Percentiles rank a stretch among this genome's conserved stretches.
Evolutionary conservation across 2,113 vertebrate genomes (phyloP).

Genomic region (Syngnathus scovelli): DNA sequence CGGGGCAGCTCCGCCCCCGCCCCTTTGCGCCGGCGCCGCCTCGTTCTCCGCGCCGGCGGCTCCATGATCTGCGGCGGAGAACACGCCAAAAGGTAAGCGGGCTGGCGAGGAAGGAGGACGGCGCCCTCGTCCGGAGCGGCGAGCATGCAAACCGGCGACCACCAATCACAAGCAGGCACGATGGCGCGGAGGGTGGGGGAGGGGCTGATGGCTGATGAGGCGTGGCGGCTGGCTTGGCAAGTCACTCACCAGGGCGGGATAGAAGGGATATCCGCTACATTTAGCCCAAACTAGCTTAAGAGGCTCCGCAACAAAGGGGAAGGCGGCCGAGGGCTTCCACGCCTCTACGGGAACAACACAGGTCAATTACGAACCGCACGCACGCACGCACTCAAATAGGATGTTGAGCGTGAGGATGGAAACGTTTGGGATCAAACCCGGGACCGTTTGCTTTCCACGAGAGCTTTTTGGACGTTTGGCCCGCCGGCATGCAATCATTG

Average conservation of each 20-base stretch:
- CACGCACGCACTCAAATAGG: not conserved
- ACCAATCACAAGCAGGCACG: constrained; percentile 58
- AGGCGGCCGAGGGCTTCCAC: constrained; percentile 89
- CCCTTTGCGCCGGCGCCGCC: constrained; percentile 75
- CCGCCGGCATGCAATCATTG: no score
- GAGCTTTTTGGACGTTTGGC: no score
- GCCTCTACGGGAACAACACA: constrained; percentile 79
- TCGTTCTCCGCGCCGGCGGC: constrained; percentile 79
- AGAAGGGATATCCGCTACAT: constrained; percentile 95
- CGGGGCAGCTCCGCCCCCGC: constrained; percentile 82
- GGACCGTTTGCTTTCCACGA: no score
- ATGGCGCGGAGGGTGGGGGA: constrained; percentile 32
- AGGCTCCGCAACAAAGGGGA: constrained; percentile 87
- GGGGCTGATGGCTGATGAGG: constrained; percentile 48
- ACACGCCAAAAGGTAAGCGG: constrained; percentile 2
- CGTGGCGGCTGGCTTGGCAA: constrained; percentile 44
- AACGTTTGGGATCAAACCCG: no score
- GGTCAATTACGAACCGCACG: constrained; percentile 60
- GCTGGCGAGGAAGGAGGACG: not conserved
- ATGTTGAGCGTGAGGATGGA: no score
- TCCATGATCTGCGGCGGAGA: constrained; percentile 80
- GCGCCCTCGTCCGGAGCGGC: constrained; percentile 3
- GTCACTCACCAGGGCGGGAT: constrained; percentile 91
- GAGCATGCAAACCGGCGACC: constrained; percentile 40
- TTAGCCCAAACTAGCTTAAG: constrained; percentile 98